A percentile compares a stretch with the other conserved stretches of the same genome.
Conservation (phyloP, 1,140 invertebrate genomes). For the Leptopilina clavipes region DNA sequence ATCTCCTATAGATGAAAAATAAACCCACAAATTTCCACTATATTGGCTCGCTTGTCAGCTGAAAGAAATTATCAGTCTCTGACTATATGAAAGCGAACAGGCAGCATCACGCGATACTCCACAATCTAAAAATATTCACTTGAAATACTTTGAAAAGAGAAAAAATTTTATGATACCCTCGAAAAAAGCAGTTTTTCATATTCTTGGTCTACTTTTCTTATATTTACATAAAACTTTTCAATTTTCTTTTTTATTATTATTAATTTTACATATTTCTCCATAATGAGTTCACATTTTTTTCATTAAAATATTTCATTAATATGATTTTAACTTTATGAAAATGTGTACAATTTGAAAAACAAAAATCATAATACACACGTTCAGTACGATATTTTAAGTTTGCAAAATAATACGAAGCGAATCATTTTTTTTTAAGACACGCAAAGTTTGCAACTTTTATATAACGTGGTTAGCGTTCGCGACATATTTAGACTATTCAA, state of each 20-base stretch:
- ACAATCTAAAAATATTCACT: constrained; percentile 6
- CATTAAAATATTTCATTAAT: too few relatives aligned
- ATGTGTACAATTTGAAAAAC: too few relatives aligned
- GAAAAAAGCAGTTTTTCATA: background rate
- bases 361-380: too few relatives aligned
- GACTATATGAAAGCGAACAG: background rate
- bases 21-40: background rate
- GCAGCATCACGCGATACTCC: background rate
- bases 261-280: too few relatives aligned
- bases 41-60: constrained; percentile 14
- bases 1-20: background rate
- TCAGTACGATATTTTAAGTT: too few relatives aligned
- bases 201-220: too few relatives aligned
- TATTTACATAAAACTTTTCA: too few relatives aligned
- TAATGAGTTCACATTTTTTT: too few relatives aligned
- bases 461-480: background rate
- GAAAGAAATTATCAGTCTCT: constrained; percentile 13
- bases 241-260: too few relatives aligned
- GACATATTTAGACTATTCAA: constrained; percentile 11
- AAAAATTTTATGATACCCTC: background rate
- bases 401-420: too few relatives aligned
- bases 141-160: constrained; percentile 8
- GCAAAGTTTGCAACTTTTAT: background rate
- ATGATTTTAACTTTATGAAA: too few relatives aligned
- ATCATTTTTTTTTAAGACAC: background rate